Evolutionary conservation across 2,888 invertebrate species (phyloP).

Genomic region (Hyalella azteca): DNA sequence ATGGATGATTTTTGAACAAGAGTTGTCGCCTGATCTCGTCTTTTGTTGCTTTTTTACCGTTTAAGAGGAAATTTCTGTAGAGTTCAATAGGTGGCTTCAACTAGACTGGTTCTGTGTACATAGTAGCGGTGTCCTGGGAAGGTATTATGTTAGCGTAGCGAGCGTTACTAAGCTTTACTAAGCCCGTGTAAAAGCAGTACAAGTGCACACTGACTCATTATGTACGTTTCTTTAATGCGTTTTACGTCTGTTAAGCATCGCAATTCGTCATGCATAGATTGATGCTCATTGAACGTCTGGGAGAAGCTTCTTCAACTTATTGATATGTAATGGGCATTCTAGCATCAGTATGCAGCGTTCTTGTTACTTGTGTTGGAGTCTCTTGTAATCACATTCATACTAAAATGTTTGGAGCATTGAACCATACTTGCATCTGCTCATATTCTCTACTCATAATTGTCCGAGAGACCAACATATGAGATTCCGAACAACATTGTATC

Average conservation of each 20-base stretch:
- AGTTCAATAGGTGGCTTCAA: conserved; percentile 1
- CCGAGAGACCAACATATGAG: too few relatives aligned
- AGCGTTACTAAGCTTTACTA: not conserved
- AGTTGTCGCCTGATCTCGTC: not conserved
- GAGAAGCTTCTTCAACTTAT: not conserved
- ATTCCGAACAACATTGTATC: too few relatives aligned
- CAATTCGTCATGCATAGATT: too few relatives aligned
- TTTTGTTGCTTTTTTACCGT: conserved; percentile 19
- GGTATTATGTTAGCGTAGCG: not conserved
- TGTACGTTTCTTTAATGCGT: too few relatives aligned
- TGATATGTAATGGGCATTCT: too few relatives aligned
- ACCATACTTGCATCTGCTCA: too few relatives aligned
- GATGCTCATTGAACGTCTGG: not conserved
- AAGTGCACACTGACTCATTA: not conserved
- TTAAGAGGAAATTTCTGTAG: not conserved
- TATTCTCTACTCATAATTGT: too few relatives aligned
- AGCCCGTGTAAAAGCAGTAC: not conserved
- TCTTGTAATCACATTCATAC: too few relatives aligned
- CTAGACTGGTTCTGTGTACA: not conserved
- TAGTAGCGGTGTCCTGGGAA: not conserved
- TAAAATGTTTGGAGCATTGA: too few relatives aligned
- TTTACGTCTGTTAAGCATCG: too few relatives aligned
- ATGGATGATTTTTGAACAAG: not conserved
- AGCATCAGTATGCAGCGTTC: too few relatives aligned
- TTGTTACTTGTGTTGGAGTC: too few relatives aligned